Base-by-base conservation (phyloP, 2,888 invertebrate genomes). In the Spialia ferax region DNA sequence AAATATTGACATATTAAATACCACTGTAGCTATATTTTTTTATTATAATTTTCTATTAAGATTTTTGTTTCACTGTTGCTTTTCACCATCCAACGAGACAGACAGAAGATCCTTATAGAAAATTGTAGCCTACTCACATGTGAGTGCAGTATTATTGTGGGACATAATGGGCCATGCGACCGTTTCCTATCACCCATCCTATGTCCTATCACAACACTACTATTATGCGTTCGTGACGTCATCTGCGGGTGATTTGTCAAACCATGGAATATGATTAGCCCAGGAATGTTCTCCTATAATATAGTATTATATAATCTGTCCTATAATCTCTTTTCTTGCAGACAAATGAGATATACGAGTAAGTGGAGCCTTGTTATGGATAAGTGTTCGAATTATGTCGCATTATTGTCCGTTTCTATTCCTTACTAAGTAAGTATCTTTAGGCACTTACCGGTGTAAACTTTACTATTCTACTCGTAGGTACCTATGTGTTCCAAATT, bases 191-290 rank as follows among this genome's bases (percentile, higher is more conserved):
- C n/a, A n/a, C n/a, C n/a, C n/a, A n/a, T n/a, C n/a, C n/a, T n/a
- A n/a, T n/a, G n/a, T n/a, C n/a, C n/a, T n/a, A n/a, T n/a, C n/a
- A 52, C 20, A 48, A 48, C 59, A 32, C 61, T 22, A 35, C n/a
- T 42, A 42, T 87, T 85, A 86, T 81, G 72, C 75, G 71, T 79
- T 75, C 85, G 86, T 88, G 88, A 88, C 86, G 87, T 88, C 89
- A 89, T 88, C 85, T 82, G 57, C 68, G 69, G 71, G 71, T 73
- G 80, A 85, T 85, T 82, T 84, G 85, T 83, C 86, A 84, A 78
- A 75, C 56, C 64, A 55, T 15, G 54, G 54, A 66, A 54, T 26
- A 48, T 29, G 29, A n/a, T 50, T 32, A 13, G 63, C 45, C 22
- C n/a, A 32, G 26, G 50, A 42, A 60, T 60, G n/a, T n/a, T n/a